A percentile compares a stretch with the other conserved stretches of the same genome.
Evolutionary conservation across 1,140 invertebrate genomes (phyloP).

Genomic region (Bombus breviceps): DNA sequence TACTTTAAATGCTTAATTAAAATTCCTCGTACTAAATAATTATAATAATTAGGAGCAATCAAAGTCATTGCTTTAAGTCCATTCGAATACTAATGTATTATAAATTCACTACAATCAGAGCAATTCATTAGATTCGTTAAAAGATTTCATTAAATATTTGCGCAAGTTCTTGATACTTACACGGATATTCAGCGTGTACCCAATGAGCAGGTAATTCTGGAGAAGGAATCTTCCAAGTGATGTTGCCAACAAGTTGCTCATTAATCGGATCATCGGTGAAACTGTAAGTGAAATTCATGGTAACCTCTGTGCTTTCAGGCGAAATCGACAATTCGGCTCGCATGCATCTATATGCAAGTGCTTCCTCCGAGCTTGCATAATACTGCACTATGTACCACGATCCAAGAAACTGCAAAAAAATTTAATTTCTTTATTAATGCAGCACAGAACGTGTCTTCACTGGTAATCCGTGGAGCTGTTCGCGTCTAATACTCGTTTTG

Average conservation of each 20-base stretch:
- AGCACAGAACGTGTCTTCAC: slow-evolving; percentile 1
- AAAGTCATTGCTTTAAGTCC: background rate
- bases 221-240: slow-evolving; percentile 92
- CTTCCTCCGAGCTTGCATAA: slow-evolving; percentile 93
- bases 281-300: slow-evolving; percentile 94
- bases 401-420: slow-evolving; percentile 86
- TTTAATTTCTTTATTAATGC: slow-evolving; percentile 41
- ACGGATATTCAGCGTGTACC: slow-evolving; percentile 92
- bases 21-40: background rate
- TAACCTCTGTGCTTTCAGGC: slow-evolving; percentile 83
- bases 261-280: slow-evolving; percentile 92
- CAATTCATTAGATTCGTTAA: background rate
- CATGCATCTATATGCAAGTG: slow-evolving; percentile 92
- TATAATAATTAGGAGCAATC: background rate
- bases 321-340: slow-evolving; percentile 88
- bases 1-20: too few relatives aligned
- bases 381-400: slow-evolving; percentile 93
- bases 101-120: background rate
- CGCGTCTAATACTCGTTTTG: background rate
- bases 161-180: slow-evolving; percentile 79
- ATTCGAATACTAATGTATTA: background rate
- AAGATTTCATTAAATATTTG: background rate
- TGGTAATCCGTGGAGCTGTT: slow-evolving; percentile 15
- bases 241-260: slow-evolving; percentile 90
- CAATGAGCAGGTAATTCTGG: slow-evolving; percentile 89